Evolutionary conservation across 2,888 invertebrate species (phyloP).

Genomic region (Aphelenchoides bicaudatus): DNA sequence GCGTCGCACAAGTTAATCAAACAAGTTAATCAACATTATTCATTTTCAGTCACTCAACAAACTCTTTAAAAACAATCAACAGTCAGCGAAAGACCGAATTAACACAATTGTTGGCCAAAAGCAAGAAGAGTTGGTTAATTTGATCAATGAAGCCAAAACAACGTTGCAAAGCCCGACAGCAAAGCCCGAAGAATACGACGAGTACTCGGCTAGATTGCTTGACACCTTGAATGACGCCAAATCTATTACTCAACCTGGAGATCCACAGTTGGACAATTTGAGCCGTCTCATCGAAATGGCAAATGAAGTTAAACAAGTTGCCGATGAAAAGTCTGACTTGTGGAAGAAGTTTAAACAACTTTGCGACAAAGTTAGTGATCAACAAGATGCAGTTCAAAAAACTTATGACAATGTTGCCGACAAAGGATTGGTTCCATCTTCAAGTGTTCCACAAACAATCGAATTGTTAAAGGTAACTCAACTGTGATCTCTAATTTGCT

Average conservation of each 20-base stretch:
- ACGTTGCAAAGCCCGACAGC: constrained; percentile 21
- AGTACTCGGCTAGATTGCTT: background rate
- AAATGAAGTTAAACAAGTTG: background rate
- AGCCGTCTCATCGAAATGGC: constrained; percentile 18
- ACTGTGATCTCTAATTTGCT: background rate
- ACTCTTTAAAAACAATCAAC: constrained; percentile 17
- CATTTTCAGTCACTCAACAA: constrained; percentile 16
- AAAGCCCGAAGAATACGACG: constrained; percentile 21
- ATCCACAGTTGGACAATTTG: constrained; percentile 14
- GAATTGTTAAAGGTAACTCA: background rate
- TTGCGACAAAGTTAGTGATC: constrained; percentile 8
- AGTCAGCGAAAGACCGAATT: constrained; percentile 20
- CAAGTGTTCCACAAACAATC: background rate
- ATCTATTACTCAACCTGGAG: background rate
- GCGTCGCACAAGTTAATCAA: too few relatives aligned
- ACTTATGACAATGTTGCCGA: background rate
- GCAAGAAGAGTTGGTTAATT: constrained; percentile 13
- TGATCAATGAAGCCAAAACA: constrained; percentile 21
- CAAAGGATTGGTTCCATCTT: too few relatives aligned
- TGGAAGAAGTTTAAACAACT: constrained; percentile 7
- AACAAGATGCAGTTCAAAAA: constrained; percentile 6
- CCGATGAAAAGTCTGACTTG: constrained; percentile 11
- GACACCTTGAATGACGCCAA: constrained; percentile 19
- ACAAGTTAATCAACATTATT: too few relatives aligned
- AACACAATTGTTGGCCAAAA: constrained; percentile 21